Conservation (phyloP, 2,888 invertebrate genomes). For the Leucozona laternaria region DNA sequence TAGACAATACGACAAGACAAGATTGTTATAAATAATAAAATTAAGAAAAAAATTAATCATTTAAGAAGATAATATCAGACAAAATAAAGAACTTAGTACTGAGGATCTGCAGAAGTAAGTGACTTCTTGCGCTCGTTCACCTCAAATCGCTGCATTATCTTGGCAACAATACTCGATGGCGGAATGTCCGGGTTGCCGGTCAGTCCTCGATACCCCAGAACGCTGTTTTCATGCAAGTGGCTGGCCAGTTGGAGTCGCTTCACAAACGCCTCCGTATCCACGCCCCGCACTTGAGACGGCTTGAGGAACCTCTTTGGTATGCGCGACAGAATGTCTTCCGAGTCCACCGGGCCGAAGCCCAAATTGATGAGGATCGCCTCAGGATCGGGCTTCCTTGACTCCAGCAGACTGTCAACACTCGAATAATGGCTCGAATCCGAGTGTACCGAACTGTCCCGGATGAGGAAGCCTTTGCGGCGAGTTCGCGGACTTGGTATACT, state of each 20-base stretch:
- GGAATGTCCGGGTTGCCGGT: slow-evolving; percentile 91
- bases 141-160: slow-evolving; percentile 90
- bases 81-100: slow-evolving; percentile 27
- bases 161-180: slow-evolving; percentile 92
- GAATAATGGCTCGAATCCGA: slow-evolving; percentile 88
- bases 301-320: slow-evolving; percentile 92
- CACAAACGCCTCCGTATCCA: slow-evolving; percentile 90
- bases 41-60: slow-evolving; percentile 10
- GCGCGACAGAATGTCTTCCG: slow-evolving; percentile 88
- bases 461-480: slow-evolving; percentile 77
- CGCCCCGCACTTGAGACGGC: slow-evolving; percentile 91
- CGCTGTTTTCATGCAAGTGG: slow-evolving; percentile 90
- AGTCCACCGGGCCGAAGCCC: slow-evolving; percentile 90
- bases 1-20: slow-evolving; percentile 3
- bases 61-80: slow-evolving; percentile 47
- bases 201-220: slow-evolving; percentile 90
- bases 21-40: slow-evolving; percentile 4
- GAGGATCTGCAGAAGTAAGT: slow-evolving; percentile 80
- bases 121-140: slow-evolving; percentile 85
- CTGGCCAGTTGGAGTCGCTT: slow-evolving; percentile 89
- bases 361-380: slow-evolving; percentile 93
- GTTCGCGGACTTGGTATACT: slow-evolving; percentile 67
- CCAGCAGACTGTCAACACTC: slow-evolving; percentile 92
- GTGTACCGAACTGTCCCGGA: slow-evolving; percentile 82
- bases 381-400: slow-evolving; percentile 93